Conservation (phyloP, 2,888 invertebrate species). For the Amblyjoppa proteus region DNA sequence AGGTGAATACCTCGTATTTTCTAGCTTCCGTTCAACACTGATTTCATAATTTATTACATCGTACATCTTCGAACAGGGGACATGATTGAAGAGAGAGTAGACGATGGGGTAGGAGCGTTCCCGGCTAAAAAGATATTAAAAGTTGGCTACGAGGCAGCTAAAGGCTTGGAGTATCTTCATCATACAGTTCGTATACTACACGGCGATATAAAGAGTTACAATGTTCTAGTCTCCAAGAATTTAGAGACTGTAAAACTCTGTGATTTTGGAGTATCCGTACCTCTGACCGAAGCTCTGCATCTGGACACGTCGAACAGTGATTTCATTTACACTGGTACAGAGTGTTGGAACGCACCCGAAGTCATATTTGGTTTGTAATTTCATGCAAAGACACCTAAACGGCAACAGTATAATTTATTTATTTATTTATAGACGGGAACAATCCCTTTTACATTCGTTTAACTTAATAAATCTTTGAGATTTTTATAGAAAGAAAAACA, state of each 20-base stretch:
- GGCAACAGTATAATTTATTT: background rate
- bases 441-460: no score
- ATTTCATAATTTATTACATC: slow-evolving; percentile 28
- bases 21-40: background rate
- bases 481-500: no score
- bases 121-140: slow-evolving; percentile 88
- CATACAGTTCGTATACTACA: slow-evolving; percentile 90
- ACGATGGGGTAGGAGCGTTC: slow-evolving; percentile 86
- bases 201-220: slow-evolving; percentile 94
- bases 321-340: slow-evolving; percentile 90
- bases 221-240: slow-evolving; percentile 91
- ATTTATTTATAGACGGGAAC: no score
- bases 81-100: slow-evolving; percentile 89
- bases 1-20: slow-evolving; percentile 79
- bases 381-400: background rate
- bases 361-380: slow-evolving; percentile 86
- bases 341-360: slow-evolving; percentile 93
- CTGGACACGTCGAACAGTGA: slow-evolving; percentile 86
- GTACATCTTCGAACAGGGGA: slow-evolving; percentile 85
- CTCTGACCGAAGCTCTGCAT: slow-evolving; percentile 88
- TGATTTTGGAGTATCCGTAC: slow-evolving; percentile 94
- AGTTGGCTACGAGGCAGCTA: slow-evolving; percentile 89
- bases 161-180: slow-evolving; percentile 92
- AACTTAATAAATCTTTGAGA: no score
- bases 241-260: slow-evolving; percentile 92